Conservation (phyloP, 1,140 invertebrate species). For the Hypothenemus hampei region DNA sequence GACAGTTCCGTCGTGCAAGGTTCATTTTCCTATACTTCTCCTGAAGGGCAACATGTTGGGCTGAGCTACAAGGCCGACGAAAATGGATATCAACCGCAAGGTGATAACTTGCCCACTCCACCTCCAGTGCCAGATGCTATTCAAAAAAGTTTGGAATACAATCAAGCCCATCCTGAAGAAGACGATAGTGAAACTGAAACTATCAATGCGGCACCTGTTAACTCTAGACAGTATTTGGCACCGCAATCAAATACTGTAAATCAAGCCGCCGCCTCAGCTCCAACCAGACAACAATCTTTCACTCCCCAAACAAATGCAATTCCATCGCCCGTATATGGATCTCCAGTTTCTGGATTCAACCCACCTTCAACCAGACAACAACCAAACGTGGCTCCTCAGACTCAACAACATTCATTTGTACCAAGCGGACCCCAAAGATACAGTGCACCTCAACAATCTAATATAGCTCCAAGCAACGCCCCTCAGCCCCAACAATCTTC, state of each 20-base stretch:
- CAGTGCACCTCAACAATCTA: too few species aligned
- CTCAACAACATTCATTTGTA: too few species aligned
- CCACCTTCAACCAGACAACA: too few species aligned
- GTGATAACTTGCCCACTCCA: constrained; percentile 51
- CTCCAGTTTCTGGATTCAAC: neutral
- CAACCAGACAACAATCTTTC: too few species aligned
- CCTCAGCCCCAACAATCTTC: too few species aligned
- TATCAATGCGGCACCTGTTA: neutral
- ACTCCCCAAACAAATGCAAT: neutral
- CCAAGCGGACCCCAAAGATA: too few species aligned
- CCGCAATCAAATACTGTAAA: too few species aligned
- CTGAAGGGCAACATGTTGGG: constrained; percentile 40
- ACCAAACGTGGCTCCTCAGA: too few species aligned
- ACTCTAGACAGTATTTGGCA: constrained; percentile 17
- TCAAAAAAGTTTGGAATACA: constrained; percentile 49
- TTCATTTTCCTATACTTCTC: constrained; percentile 40
- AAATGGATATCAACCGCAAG: constrained; percentile 57
- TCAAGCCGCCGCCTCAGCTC: too few species aligned
- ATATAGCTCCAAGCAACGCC: too few species aligned
- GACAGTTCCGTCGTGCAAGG: constrained; percentile 29
- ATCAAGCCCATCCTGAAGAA: constrained; percentile 23
- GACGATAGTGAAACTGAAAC: constrained; percentile 6
- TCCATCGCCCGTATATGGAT: neutral
- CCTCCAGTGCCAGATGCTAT: constrained; percentile 54
- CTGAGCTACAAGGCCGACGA: constrained; percentile 55